Base-by-base conservation (phyloP, 2,797 vertebrate species). In the Syngnathus rostellatus region DNA sequence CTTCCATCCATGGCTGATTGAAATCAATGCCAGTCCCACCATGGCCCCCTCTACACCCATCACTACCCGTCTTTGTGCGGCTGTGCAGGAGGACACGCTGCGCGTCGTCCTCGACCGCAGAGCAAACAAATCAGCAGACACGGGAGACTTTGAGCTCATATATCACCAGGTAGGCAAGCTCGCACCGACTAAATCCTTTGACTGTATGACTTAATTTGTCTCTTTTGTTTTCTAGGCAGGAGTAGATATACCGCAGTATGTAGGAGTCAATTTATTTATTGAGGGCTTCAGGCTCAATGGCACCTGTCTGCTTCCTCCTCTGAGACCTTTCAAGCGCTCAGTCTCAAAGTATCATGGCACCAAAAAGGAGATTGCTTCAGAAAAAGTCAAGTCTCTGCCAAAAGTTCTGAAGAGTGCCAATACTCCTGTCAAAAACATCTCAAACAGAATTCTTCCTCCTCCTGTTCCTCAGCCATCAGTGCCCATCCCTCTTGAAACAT, bases 11-110 rank as follows among this genome's bases (percentile, higher is more conserved):
- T 98, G 95, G 94, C 81, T 98, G 71, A 89, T 98, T 12, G 95
- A 98, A 86, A 92, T 98, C 83, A 98, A 96, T 1, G 82, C 90
- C 74, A 94, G 93, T 83, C 95, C 94, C 70, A 93, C 93, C 54
- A 95, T 97, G 94, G 91, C 90, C 0, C 86, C 90, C 21, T 94
- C 93, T 57, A 92, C 94, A 0, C 68, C 72, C 0, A 87, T 96
- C 75, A 96, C 94, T 0, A 78, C 89, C 11, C 81, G 57, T 12
- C 91, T 98, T 23, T 98, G 94, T 0, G 75, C 91, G 0, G 86
- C 84, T 0, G 93, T 98, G 45, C 96, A 96, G 84, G 88, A 91
- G 17, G 95, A 98, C 79, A 95, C 89, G 0, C 75, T 95, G 63
- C 84, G 92, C 0, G 92, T 97, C 1, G 90, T 97, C n/a, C 85